Evolutionary conservation across 2,888 invertebrate species (phyloP), one percentile per base, ranked within the genome.

Genomic region (Digitonthophagus gazella): DNA sequence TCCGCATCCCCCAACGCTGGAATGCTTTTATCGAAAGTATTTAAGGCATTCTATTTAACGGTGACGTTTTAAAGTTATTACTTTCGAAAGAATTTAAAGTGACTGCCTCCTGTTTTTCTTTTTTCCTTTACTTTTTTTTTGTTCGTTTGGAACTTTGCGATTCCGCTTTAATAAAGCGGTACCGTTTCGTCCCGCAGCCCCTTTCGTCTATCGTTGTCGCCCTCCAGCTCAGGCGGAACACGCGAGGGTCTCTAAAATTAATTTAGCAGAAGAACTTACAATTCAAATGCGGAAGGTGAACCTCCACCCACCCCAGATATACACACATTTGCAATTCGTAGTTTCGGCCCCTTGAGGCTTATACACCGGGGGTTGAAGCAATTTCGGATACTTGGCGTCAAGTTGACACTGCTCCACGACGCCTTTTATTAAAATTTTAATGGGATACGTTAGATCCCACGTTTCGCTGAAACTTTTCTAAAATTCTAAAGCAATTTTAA

Each of bases 261-360:
- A 80, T 80, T 79, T 79, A 76, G 77, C 75, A 77, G 77, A 79
- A 79, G 78, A 76, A 74, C 75, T 75, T 76, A 74, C 75, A 73
- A 65, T 76, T 78, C 77, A 77, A 75, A 74, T 75, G 67, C 69
- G 58, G 44, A 68, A 69, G 72, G 18, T 20, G 20, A 61, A 20
- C n/a, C 61, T 4, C 57, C 57, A 16, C 57, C 61, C 28, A 8
- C 19, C 16, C 14, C 18, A 18, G 20, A 18, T 16, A 61, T 61
- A 61, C 61, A 61, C 61, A 61, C 61, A 61, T 61, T 61, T 61
- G 61, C 61, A 61, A 61, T 61, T 61, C 61, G 61, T 61, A 61
- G 61, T 61, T 61, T 61, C 19, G 61, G 18, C 61, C 19, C 61
- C 61, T 20, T 44, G 28, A 44, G 28, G 28, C 28, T 44, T 18